Base-by-base conservation (phyloP, 1,140 invertebrate species). In the Bombus balteatus region DNA sequence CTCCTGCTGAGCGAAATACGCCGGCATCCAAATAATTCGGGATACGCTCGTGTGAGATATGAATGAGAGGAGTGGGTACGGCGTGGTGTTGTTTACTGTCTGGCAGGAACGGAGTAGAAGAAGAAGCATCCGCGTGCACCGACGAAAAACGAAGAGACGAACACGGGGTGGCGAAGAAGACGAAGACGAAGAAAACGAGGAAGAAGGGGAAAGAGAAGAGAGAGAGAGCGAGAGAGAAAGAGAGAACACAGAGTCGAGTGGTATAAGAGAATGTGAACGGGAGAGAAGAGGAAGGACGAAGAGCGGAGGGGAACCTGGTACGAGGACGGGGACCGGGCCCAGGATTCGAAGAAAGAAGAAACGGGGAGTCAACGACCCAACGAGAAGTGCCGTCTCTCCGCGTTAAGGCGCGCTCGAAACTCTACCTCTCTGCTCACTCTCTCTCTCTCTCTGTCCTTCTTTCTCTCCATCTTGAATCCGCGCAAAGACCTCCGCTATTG, bases 281-380 rank as follows among this genome's bases (percentile, higher is more conserved):
- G 37, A 18, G 25, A 66, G 75, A 83, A 47, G 10, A 37, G 39
- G 34, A 34, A 41, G 25, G 39, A 65, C 73, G 89, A 81, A 70
- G 87, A 74, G 74, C 72, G 75, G 84, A 88, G 86, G 81, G 85
- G 85, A 86, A 85, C 65, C 77, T 88, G 86, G 81, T 82, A 81
- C 70, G 87, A 81, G 87, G 85, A 91, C 82, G 89, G 85, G 86
- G 90, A 89, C 89, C 89, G 84, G 86, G 90, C 87, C 90, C 92
- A 92, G 91, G 92, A 93, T 93, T 94, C 92, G 90, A 93, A 93
- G 91, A 92, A 93, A 92, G 91, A 92, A 94, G 92, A 93, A 94
- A 93, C 91, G 84, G 80, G 91, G 91, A 93, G 94, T 94, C 94
- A 94, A 94, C 90, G 94, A 94, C 94, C 94, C 81, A 90, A 91